A percentile compares a stretch with the other conserved stretches of the same genome.
Evolutionary conservation across 1,140 invertebrate species (phyloP).

Genomic region (Formica exsecta): DNA sequence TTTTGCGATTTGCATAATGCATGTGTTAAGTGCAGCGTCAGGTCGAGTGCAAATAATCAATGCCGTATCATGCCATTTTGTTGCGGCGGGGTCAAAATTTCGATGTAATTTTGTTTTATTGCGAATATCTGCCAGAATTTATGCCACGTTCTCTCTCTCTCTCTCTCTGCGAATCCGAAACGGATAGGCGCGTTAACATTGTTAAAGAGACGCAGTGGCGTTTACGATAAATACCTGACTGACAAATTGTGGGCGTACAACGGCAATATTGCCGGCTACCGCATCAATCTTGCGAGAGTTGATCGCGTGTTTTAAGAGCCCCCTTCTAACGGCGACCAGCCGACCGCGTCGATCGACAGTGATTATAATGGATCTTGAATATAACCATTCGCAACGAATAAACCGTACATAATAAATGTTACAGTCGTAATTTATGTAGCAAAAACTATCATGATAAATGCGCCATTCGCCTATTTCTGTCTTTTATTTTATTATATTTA

Average conservation of each 20-base stretch:
- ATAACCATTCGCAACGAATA: background rate
- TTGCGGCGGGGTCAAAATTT: conserved; percentile 8
- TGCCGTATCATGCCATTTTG: background rate
- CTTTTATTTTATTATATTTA: too few species aligned
- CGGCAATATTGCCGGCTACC: conserved; percentile 19
- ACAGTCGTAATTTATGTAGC: background rate
- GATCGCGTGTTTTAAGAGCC: background rate
- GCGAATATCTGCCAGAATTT: conserved; percentile 2
- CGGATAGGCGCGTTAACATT: background rate
- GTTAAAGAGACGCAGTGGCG: background rate
- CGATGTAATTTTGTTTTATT: too few species aligned
- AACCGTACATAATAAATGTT: background rate
- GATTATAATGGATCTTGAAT: conserved; percentile 18
- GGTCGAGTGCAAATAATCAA: background rate
- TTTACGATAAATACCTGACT: conserved; percentile 9
- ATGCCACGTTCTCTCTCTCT: background rate
- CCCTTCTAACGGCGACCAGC: background rate
- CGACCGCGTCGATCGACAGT: background rate
- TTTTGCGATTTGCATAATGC: conserved; percentile 45
- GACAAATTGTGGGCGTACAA: conserved; percentile 37
- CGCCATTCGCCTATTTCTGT: too few species aligned
- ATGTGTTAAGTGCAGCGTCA: conserved; percentile 22
- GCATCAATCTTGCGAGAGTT: background rate
- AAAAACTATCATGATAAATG: background rate
- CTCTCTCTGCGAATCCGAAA: too few species aligned